Base-by-base conservation (phyloP, 37 sponge, comb jelly and placozoan species). In the Oopsacas minuta region DNA sequence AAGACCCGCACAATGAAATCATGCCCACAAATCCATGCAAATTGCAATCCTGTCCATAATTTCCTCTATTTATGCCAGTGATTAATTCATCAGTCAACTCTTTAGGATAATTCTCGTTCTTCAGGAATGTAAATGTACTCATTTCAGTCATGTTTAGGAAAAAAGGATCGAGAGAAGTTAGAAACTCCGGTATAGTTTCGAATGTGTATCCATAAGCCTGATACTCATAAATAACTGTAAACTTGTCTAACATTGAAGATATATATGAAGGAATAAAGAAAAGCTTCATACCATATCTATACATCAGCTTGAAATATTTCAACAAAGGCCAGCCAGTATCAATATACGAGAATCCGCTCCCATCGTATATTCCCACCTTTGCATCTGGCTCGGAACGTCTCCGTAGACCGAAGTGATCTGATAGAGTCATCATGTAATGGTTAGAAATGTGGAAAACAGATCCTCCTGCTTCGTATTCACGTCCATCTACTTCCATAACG, bases 381-480 rank as follows among this genome's bases (percentile, higher is more conserved):
- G 61, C 84, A 15, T 82, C 83, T 0, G 90, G 86, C 36, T 23
- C 51, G 34, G 82, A 53, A 0, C 52, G 85, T 30, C 46, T 84
- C 69, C 32, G 52, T 35, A 87, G 30, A 39, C 88, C 91, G 81
- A 90, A 90, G 38, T 88, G 38, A 10, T 87, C 69, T 8, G 90
- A 82, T 36, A 91, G 86, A 53, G 82, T 88, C 20, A 86, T 85
- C 87, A 95, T 86, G 88, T 95, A 91, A 52, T 88, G 86, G 88
- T 95, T 95, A 52, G 86, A 87, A 23, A 86, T 85, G 83, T 95
- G 96, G 0, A 92, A 85, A 25, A 95, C 52, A 3, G 93, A 89
- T 10, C 82, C 96, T 1, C 96, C 96, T 0, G 87, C 87, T 49
- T 95, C 96, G 51, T 90, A 95, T 53, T 36, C 5, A 36, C 90